A percentile compares a stretch with the other conserved stretches of the same genome.
phyloP scores from a whole-genome alignment of 1,140 invertebrate species.

The Drosophila insularis region DNA sequence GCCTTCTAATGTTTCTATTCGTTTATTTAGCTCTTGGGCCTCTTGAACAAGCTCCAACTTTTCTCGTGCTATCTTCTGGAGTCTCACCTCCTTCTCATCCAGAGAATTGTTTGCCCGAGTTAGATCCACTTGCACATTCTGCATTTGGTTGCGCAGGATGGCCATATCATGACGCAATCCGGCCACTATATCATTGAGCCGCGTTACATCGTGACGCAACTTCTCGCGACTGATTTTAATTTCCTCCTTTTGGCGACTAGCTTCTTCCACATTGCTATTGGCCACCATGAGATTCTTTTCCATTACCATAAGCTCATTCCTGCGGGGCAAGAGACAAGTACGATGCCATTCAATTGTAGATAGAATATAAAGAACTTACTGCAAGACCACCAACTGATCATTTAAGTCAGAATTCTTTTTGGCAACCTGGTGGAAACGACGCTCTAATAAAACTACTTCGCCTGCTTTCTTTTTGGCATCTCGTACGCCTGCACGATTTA shows the following conservation, averaged over 20 bases:
- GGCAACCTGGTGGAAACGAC: conserved; percentile 40
- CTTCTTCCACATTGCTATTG: conserved; percentile 27
- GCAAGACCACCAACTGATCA: not conserved
- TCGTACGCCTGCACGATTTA: not conserved
- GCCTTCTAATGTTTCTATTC: conserved; percentile 56
- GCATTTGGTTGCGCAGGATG: conserved; percentile 11
- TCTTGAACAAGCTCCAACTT: conserved; percentile 33
- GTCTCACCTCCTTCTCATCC: conserved; percentile 16
- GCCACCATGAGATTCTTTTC: conserved; percentile 27
- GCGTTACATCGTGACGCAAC: conserved; percentile 23
- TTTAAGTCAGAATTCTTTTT: conserved; percentile 43
- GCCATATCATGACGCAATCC: conserved; percentile 30
- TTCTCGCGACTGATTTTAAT: conserved; percentile 12
- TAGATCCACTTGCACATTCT: conserved; percentile 19
- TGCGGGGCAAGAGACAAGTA: not conserved
- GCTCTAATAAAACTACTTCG: conserved; percentile 15
- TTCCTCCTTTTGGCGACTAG: conserved; percentile 21
- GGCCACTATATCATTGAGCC: conserved; percentile 24
- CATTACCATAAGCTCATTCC: conserved; percentile 23
- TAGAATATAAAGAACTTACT: conserved; percentile 17
- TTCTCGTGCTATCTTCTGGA: conserved; percentile 34
- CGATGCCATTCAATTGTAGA: not conserved
- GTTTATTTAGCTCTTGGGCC: conserved; percentile 29
- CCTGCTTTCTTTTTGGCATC: conserved; percentile 42
- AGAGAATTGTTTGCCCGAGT: conserved; percentile 7